Conservation (phyloP, 2,113 vertebrate species). For the Clarias batrachus region DNA sequence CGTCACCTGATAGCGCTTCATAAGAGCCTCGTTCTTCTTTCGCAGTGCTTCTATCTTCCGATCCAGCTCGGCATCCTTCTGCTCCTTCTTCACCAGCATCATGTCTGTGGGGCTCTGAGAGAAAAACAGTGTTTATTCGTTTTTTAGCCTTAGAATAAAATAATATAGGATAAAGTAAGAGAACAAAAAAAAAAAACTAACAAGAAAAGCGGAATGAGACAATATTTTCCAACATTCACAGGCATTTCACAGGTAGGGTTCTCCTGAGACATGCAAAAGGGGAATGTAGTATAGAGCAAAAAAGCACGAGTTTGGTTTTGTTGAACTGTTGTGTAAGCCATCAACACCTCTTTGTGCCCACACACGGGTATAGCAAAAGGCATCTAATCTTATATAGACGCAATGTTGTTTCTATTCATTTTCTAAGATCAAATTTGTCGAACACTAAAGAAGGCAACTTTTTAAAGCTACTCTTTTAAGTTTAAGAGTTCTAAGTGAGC, state of each 20-base stretch:
- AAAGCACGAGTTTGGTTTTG: not conserved
- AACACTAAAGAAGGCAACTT: not conserved
- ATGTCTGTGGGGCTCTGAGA: constrained; percentile 73
- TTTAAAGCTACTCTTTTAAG: not conserved
- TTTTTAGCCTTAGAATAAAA: not conserved
- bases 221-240: not conserved
- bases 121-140: not conserved
- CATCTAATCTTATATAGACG: not conserved
- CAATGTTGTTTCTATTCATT: not conserved
- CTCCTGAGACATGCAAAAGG: not conserved
- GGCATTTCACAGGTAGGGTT: not conserved
- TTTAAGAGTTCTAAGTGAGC: not conserved
- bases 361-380: not conserved
- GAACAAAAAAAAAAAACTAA: not conserved
- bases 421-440: not conserved
- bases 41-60: constrained; percentile 89
- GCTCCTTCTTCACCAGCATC: constrained; percentile 80
- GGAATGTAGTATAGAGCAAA: not conserved
- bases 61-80: constrained; percentile 88
- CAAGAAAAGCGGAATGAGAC: not conserved
- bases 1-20: constrained; percentile 90
- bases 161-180: not conserved
- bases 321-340: not conserved
- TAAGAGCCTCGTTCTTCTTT: constrained; percentile 90
- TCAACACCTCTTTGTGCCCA: not conserved